Evolutionary conservation across 35 echinoderm and acorn worm species (phyloP), one percentile per base, ranked within the genome.

Genomic region (Eucidaris tribuloides): DNA sequence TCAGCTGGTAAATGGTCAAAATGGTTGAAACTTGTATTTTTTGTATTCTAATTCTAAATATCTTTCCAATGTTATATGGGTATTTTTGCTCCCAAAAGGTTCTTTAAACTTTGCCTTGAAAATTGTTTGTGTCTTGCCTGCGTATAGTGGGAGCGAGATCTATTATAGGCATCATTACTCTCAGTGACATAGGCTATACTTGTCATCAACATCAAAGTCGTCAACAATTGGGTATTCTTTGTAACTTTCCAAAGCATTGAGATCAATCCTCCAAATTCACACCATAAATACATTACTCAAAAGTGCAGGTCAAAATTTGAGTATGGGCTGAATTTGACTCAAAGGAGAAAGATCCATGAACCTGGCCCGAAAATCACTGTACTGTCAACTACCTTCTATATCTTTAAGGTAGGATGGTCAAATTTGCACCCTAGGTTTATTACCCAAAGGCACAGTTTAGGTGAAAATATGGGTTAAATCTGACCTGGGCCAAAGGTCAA

Each of bases 281-380:
- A 58, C 55, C 55, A 58, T 58, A 58, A 22, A 27, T 58, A 62
- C 58, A 62, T 62, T 62, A 62, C 58, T 62, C 5, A 62, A 62
- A 62, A 24, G 58, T 3, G 58, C n/a, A 62, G 58, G 58, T 5
- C 58, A 62, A 62, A 58, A 24, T 62, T 62, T 24, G 58, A 62
- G n/a, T 62, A 24, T 62, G 58, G 58, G 4, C 58, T 62, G n/a
- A 62, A 62, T 62, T 31, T 62, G 58, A 62, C 58, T 62, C 58
- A 62, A 62, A 62, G 58, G 58, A 22, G 55, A 58, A 58, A 58
- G 55, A 58, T 20, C 58, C 5, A 62, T 62, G 58, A 27, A 62
- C 59, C 59, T 62, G 23, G 59, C 59, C 59, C 35, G 59, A 62
- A 62, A 62, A 62, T 62, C 59, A 62, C 59, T 62, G 59, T 23